A percentile compares a stretch with the other conserved stretches of the same genome.
Evolutionary conservation across 2,797 vertebrate species (phyloP).

Genomic region (Notolabrus celidotus): DNA sequence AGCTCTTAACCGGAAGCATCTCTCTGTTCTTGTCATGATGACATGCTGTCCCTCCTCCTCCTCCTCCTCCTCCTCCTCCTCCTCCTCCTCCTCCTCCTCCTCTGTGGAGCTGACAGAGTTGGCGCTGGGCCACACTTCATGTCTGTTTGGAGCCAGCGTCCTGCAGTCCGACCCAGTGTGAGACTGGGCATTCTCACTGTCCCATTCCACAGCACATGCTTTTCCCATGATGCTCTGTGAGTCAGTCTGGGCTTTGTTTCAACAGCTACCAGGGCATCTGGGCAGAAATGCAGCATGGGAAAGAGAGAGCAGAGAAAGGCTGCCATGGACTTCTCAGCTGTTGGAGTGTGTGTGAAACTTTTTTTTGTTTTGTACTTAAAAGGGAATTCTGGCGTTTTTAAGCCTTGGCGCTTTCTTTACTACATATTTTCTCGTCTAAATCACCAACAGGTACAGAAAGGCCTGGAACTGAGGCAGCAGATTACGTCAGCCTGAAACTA

Average conservation of each 20-base stretch:
- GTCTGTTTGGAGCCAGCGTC: conserved; percentile 41
- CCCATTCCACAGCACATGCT: conserved; percentile 53
- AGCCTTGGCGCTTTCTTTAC: background rate
- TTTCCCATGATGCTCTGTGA: conserved; percentile 60
- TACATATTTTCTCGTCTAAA: background rate
- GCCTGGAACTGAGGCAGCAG: background rate
- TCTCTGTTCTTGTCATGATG: conserved; percentile 19
- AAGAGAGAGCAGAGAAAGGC: background rate
- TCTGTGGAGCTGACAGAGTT: conserved; percentile 29
- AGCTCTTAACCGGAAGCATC: conserved; percentile 21
- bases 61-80: background rate
- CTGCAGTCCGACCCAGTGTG: conserved; percentile 43
- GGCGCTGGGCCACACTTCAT: conserved; percentile 21
- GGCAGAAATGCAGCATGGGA: conserved; percentile 21
- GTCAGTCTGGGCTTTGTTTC: conserved; percentile 22
- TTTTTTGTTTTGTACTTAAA: conserved; percentile 5
- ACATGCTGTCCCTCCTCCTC: background rate
- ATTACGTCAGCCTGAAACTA: too few species aligned
- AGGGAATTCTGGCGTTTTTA: background rate
- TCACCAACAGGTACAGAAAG: background rate
- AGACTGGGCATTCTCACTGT: conserved; percentile 32
- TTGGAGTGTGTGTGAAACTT: background rate
- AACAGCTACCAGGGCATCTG: conserved; percentile 26
- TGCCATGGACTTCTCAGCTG: conserved; percentile 8
- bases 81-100: conserved; percentile 10